Evolutionary conservation across 2,888 invertebrate species (phyloP).

Genomic region (Agrotis clavis): DNA sequence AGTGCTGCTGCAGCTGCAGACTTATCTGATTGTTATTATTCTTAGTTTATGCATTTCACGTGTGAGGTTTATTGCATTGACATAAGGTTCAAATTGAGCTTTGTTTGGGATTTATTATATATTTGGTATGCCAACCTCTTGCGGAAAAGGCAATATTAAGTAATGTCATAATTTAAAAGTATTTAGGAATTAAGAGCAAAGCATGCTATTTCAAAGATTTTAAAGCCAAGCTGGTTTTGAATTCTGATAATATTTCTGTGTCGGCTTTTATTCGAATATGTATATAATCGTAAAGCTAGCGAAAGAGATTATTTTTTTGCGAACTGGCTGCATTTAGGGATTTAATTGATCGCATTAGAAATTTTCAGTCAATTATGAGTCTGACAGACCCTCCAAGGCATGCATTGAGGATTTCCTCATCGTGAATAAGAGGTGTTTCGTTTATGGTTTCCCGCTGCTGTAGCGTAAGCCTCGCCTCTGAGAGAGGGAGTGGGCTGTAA

Average conservation of each 20-base stretch:
- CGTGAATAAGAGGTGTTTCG: too few relatives aligned
- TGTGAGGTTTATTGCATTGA: constrained; percentile 5
- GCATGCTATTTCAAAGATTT: background rate
- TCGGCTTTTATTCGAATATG: background rate
- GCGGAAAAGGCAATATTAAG: background rate
- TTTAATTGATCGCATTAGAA: background rate
- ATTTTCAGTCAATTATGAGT: too few relatives aligned
- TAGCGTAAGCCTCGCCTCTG: too few relatives aligned
- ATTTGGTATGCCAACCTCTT: background rate
- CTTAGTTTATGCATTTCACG: background rate
- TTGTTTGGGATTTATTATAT: background rate
- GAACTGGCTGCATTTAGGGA: background rate
- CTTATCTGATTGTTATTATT: constrained; percentile 15
- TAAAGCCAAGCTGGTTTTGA: background rate
- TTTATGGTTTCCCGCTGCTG: too few relatives aligned
- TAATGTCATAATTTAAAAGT: too few relatives aligned
- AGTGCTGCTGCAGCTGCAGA: too few relatives aligned
- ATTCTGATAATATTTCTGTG: background rate
- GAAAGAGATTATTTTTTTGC: background rate
- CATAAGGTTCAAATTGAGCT: constrained; percentile 7
- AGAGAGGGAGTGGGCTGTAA: too few relatives aligned
- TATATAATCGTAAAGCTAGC: background rate
- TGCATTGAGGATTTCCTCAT: too few relatives aligned
- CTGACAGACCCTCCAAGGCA: too few relatives aligned
- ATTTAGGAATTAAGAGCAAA: too few relatives aligned